These are phyloP conservation scores for Morpho achilles DNA, from an alignment of 2,888 invertebrate species.

Conservation along the genomic window DNA sequence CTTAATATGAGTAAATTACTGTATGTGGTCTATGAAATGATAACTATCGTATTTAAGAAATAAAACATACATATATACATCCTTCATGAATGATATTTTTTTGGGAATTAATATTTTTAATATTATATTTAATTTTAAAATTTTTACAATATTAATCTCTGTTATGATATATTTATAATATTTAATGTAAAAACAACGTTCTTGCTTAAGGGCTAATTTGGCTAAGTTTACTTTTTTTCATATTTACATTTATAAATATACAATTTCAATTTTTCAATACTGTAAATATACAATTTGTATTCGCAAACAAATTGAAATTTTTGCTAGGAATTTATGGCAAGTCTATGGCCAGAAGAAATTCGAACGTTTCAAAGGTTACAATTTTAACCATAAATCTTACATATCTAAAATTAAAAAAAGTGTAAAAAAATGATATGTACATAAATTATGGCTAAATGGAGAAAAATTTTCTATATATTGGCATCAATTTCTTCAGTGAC, in stretches of 20 bases:
- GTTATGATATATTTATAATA: not conserved
- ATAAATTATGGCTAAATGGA: slow-evolving; percentile 11
- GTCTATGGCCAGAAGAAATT: slow-evolving; percentile 27
- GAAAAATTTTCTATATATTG: slow-evolving; percentile 1
- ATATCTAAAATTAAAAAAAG: slow-evolving; percentile 2
- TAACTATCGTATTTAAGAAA: no score
- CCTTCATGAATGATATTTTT: no score
- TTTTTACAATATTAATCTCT: not conserved
- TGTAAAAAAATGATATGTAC: slow-evolving; percentile 6
- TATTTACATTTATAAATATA: slow-evolving; percentile 5
- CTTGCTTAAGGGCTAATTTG: slow-evolving; percentile 7
- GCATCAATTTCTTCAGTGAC: slow-evolving; percentile 7
- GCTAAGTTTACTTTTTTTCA: not conserved
- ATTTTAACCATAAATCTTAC: slow-evolving; percentile 20
- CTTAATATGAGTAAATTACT: no score
- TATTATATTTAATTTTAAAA: no score
- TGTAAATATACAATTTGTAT: slow-evolving; percentile 6
- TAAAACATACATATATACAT: no score
- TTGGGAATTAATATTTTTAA: no score
- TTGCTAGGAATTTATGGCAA: slow-evolving; percentile 28
- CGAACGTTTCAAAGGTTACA: slow-evolving; percentile 4
- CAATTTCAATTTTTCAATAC: slow-evolving; percentile 1
- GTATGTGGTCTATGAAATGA: no score
- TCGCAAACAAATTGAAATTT: no score
- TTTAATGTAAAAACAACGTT: not conserved